A percentile compares a stretch with the other conserved stretches of the same genome.
phyloP scores from a whole-genome alignment of 1,140 invertebrate species.

The Dendroctonus ponderosae region DNA sequence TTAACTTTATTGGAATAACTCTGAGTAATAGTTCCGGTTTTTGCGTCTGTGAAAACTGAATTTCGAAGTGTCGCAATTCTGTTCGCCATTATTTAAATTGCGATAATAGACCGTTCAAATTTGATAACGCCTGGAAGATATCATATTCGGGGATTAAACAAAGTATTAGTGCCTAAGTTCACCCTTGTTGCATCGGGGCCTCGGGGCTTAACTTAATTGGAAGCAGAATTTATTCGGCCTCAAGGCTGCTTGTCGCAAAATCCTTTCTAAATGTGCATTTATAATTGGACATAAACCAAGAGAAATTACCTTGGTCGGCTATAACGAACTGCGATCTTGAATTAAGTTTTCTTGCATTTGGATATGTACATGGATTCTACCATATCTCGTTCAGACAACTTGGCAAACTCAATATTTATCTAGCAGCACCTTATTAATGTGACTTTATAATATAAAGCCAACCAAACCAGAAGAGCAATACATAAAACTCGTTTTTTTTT shows the following conservation, averaged over 20 bases:
- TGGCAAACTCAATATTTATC: too few relatives aligned
- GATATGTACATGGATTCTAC: not conserved
- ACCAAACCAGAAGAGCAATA: too few relatives aligned
- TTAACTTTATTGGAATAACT: too few relatives aligned
- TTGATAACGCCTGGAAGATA: slow-evolving; percentile 47
- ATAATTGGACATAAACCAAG: slow-evolving; percentile 32
- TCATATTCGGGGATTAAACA: slow-evolving; percentile 48
- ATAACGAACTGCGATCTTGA: slow-evolving; percentile 9
- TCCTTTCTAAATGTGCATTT: slow-evolving; percentile 35
- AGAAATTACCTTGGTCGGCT: slow-evolving; percentile 24
- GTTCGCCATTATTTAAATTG: slow-evolving; percentile 45
- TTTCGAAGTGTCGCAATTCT: slow-evolving; percentile 4
- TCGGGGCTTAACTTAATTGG: slow-evolving; percentile 43
- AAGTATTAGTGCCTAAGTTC: slow-evolving; percentile 44
- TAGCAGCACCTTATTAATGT: too few relatives aligned
- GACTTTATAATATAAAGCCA: too few relatives aligned
- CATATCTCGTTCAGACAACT: too few relatives aligned
- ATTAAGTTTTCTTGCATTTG: not conserved
- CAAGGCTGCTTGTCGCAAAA: slow-evolving; percentile 35
- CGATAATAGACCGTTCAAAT: slow-evolving; percentile 49
- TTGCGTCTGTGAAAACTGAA: not conserved
- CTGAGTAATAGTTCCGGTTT: too few relatives aligned
- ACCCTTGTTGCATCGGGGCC: slow-evolving; percentile 42
- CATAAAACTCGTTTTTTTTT: too few relatives aligned
- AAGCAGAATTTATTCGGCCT: slow-evolving; percentile 43